Conservation (phyloP, 2,797 vertebrate genomes). For the Neomorphus geoffroyi region DNA sequence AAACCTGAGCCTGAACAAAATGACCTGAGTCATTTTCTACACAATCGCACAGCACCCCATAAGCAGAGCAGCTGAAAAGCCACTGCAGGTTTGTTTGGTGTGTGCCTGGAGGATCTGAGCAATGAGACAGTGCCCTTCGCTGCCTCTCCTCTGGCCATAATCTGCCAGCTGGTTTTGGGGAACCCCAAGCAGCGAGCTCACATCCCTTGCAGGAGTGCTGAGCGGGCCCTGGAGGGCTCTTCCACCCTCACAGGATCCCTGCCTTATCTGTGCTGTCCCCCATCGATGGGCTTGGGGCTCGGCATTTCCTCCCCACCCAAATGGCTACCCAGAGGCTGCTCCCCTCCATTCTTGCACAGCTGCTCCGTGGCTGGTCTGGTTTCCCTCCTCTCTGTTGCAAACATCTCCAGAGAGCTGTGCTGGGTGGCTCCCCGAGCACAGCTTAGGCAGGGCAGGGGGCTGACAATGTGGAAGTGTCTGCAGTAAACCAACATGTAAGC, state of each 20-base stretch:
- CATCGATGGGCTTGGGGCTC: neutral
- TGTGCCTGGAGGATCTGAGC: neutral
- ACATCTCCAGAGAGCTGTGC: neutral
- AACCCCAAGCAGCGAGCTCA: neutral
- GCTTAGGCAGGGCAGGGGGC: fast-evolving
- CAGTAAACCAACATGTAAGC: neutral
- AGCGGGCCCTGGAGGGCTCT: neutral
- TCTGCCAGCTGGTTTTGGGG: neutral
- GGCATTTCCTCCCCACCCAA: neutral
- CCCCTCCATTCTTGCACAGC: neutral
- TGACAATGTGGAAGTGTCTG: neutral
- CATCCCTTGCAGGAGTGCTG: neutral
- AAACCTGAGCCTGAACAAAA: neutral
- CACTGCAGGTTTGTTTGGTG: neutral
- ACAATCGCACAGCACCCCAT: neutral
- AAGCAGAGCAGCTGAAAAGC: neutral
- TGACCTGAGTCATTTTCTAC: neutral
- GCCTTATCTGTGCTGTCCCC: neutral
- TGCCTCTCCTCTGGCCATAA: neutral
- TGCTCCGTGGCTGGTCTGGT: neutral
- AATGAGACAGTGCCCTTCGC: neutral
- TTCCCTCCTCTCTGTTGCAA: neutral
- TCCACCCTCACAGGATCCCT: neutral
- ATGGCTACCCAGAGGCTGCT: neutral
- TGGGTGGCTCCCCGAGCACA: neutral